Evolutionary conservation across 2,888 invertebrate genomes (phyloP).

Genomic region (Orthosia incerta): DNA sequence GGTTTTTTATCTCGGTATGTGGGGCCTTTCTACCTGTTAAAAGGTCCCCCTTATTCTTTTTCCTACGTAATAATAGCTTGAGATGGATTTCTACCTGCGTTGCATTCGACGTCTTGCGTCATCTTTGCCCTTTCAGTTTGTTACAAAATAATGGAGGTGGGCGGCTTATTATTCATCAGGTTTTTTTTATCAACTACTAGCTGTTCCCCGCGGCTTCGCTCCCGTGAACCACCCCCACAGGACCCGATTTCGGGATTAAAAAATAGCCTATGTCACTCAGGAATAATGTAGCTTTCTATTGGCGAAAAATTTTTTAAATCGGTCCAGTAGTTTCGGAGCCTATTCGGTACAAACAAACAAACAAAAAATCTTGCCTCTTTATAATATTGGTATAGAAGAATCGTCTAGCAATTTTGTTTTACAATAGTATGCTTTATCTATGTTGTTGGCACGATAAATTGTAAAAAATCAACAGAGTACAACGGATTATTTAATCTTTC

Average conservation of each 20-base stretch:
- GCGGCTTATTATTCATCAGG: slow-evolving; percentile 7
- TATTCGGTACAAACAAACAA: no score
- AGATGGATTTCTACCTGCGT: slow-evolving; percentile 41
- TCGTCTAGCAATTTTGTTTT: slow-evolving; percentile 11
- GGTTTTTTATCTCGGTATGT: slow-evolving; percentile 10
- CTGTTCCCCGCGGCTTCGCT: no score
- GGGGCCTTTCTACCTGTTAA: slow-evolving; percentile 44
- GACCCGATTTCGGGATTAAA: no score
- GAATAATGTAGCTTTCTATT: no score
- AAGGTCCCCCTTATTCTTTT: background rate
- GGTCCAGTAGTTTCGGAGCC: no score
- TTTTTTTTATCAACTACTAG: slow-evolving; percentile 19
- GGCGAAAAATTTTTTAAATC: no score
- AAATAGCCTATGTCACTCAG: no score
- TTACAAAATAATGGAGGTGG: slow-evolving; percentile 1
- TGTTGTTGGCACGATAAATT: slow-evolving; percentile 26
- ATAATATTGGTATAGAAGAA: no score
- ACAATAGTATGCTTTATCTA: slow-evolving; percentile 26
- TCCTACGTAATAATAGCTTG: background rate
- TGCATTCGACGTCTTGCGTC: background rate
- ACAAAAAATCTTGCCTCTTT: no score
- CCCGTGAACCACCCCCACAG: no score
- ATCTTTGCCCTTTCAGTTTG: slow-evolving; percentile 18
- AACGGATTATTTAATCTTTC: slow-evolving; percentile 50
- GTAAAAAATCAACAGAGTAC: slow-evolving; percentile 43